A percentile compares a stretch with the other conserved stretches of the same genome.
These are phyloP conservation scores for Phasianus colchicus DNA, from an alignment of 2,113 vertebrate genomes.

Conservation along the genomic window DNA sequence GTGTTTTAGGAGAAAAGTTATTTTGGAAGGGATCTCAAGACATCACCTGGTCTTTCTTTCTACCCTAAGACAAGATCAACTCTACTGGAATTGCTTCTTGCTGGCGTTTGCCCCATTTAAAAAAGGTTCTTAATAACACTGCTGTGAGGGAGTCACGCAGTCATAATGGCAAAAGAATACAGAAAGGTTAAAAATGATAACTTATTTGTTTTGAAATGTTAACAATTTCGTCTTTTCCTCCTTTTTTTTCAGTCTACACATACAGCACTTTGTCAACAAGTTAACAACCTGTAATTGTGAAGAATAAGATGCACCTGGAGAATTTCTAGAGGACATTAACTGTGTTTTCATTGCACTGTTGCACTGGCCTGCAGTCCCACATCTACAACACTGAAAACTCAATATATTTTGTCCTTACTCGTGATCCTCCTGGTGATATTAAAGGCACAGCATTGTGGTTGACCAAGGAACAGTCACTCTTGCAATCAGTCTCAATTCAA, in stretches of 20 bases:
- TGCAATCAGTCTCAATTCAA: not conserved
- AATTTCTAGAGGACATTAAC: constrained; percentile 4
- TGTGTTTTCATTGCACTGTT: not conserved
- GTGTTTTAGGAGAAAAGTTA: not conserved
- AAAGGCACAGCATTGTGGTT: not conserved
- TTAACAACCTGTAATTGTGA: not conserved
- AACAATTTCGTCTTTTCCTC: not conserved
- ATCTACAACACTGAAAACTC: constrained; percentile 26
- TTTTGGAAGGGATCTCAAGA: not conserved
- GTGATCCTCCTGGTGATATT: not conserved
- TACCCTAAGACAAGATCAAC: not conserved
- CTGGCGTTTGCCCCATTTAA: not conserved
- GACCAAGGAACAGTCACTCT: not conserved
- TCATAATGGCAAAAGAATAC: not conserved
- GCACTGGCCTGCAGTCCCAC: not conserved
- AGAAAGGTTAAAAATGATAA: not conserved
- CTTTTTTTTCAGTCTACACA: not conserved
- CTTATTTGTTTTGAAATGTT: constrained; percentile 17
- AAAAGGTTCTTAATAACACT: constrained; percentile 11
- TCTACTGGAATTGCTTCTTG: not conserved
- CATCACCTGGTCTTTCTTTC: not conserved
- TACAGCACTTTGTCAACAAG: not conserved
- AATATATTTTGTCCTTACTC: constrained; percentile 4
- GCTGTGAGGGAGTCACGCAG: not conserved
- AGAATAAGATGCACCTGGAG: not conserved